These are phyloP conservation scores for Machimus atricapillus DNA, from an alignment of 2,888 invertebrate species.

Conservation along the genomic window DNA sequence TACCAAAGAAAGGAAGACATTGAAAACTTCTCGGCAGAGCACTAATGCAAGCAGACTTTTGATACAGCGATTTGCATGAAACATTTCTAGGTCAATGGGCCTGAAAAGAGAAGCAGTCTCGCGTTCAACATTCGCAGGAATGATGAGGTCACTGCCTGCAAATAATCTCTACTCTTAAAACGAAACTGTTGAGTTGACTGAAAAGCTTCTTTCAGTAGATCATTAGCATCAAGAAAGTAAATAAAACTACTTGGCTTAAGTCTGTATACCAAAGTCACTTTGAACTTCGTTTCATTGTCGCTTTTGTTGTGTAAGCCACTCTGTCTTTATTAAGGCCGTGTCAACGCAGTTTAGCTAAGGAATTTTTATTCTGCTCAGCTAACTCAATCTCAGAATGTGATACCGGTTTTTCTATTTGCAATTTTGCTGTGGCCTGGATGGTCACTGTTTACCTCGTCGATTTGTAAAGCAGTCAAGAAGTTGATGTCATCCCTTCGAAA, in stretches of 20 bases:
- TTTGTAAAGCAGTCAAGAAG: neutral
- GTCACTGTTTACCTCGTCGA: neutral
- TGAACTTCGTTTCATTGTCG: neutral
- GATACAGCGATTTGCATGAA: neutral
- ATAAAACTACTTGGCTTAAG: neutral
- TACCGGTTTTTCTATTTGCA: neutral
- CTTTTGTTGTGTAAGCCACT: neutral
- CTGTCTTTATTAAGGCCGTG: neutral
- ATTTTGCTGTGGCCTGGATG: neutral
- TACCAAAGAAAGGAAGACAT: neutral
- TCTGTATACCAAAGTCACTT: neutral
- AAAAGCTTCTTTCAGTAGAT: neutral
- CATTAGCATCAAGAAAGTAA: neutral
- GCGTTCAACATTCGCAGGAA: neutral
- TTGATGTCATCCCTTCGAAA: neutral
- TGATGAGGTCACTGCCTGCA: neutral
- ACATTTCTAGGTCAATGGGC: conserved; percentile 6
- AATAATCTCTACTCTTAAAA: neutral
- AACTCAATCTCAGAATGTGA: neutral
- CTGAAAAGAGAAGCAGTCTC: neutral
- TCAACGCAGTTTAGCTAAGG: neutral
- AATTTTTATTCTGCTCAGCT: neutral
- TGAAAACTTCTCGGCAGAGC: neutral
- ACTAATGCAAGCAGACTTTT: neutral
- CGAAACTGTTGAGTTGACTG: neutral